These are phyloP conservation scores for Halichoerus grypus DNA, from an alignment of 2,113 vertebrate genomes.

Conservation along the genomic window DNA sequence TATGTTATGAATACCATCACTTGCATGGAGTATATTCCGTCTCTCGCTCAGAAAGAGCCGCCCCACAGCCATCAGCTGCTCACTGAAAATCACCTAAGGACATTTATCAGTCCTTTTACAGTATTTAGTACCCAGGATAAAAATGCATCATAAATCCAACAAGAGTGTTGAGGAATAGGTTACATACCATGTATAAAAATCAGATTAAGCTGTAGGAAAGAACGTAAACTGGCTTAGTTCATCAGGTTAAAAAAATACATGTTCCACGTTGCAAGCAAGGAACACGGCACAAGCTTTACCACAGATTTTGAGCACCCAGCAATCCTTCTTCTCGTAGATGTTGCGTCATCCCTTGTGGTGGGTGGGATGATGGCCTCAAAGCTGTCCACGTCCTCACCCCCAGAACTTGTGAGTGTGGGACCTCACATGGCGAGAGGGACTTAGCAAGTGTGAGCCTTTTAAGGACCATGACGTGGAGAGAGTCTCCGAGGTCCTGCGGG, in stretches of 20 bases:
- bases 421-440: no score
- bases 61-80: conserved; percentile 82
- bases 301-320: fast-evolving
- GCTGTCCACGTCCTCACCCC: neutral
- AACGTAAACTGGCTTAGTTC: conserved; percentile 43
- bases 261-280: neutral
- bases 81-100: conserved; percentile 84
- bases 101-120: conserved; percentile 81
- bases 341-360: neutral
- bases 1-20: conserved; percentile 81
- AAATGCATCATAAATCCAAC: conserved; percentile 80
- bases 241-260: neutral
- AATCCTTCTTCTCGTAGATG: fast-evolving
- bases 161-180: conserved; percentile 75
- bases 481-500: no score
- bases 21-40: conserved; percentile 68
- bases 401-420: neutral
- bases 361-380: neutral
- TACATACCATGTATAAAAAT: conserved; percentile 65
- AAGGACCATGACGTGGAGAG: neutral
- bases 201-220: neutral
- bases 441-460: no score
- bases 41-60: conserved; percentile 72
- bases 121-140: conserved; percentile 80
- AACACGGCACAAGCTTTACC: fast-evolving